phyloP scores from a whole-genome alignment of 1,140 invertebrate species.

The Drosophila punjabiensis region DNA sequence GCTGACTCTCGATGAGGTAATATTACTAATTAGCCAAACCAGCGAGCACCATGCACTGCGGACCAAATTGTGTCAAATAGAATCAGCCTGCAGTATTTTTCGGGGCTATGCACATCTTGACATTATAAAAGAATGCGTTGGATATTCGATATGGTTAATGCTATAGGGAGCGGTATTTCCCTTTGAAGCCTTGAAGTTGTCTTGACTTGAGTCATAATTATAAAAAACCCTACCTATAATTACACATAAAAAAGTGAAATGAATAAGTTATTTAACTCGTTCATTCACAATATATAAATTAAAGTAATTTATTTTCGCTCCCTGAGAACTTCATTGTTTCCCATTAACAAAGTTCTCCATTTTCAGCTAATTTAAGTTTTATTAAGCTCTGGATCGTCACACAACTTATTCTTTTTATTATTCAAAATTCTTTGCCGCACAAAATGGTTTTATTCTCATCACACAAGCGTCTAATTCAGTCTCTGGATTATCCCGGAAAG shows the following conservation, averaged over 20 bases:
- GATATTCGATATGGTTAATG: constrained; percentile 1
- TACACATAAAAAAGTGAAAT: not conserved
- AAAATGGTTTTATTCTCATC: not conserved
- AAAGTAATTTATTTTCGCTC: not conserved
- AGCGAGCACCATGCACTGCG: constrained; percentile 12
- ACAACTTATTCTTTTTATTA: not conserved
- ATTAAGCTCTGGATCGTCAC: not conserved
- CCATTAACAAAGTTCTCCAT: not conserved
- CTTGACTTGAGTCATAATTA: not conserved
- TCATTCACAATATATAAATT: not conserved
- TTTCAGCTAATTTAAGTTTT: not conserved
- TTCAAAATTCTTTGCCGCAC: not conserved
- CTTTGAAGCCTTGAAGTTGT: not conserved
- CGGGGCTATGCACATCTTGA: not conserved
- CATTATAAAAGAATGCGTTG: not conserved
- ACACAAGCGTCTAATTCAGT: constrained; percentile 8
- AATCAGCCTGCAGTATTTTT: constrained; percentile 1
- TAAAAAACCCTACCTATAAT: not conserved
- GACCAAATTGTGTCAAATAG: constrained; percentile 23
- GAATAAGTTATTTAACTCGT: not conserved
- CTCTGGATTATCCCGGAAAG: constrained; percentile 3
- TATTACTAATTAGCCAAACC: constrained; percentile 55
- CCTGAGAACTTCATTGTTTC: not conserved
- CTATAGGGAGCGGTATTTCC: not conserved
- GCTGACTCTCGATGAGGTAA: constrained; percentile 61